phyloP scores from a whole-genome alignment of 2,888 invertebrate species.

The Leptothorax acervorum region DNA sequence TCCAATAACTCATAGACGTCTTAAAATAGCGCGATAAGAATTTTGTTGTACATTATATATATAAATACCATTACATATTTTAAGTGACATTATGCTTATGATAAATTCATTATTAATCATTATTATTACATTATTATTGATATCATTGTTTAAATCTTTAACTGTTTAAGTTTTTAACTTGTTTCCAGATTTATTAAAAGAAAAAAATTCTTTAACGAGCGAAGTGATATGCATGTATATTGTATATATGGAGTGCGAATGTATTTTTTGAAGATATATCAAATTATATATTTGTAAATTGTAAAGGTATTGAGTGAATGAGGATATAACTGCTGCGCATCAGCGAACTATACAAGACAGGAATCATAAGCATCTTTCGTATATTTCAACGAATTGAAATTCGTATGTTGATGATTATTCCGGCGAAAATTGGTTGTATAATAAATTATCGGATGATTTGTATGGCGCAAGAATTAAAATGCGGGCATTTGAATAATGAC shows the following conservation, averaged over 20 bases:
- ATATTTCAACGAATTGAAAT: constrained; percentile 59
- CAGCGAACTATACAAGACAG: constrained; percentile 46
- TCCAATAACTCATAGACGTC: constrained; percentile 68
- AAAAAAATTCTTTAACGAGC: constrained; percentile 65
- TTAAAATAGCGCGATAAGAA: constrained; percentile 64
- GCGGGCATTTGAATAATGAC: constrained; percentile 79
- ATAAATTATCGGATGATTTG: constrained; percentile 67
- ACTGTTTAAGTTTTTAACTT: constrained; percentile 78
- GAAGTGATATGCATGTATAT: constrained; percentile 74
- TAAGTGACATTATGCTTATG: constrained; percentile 56
- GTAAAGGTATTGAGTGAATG: constrained; percentile 78
- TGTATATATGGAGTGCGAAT: constrained; percentile 73
- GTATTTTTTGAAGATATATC: constrained; percentile 83
- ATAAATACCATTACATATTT: constrained; percentile 60
- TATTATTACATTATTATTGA: constrained; percentile 64
- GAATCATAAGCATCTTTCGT: constrained; percentile 62
- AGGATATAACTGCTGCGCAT: not conserved
- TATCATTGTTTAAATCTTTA: constrained; percentile 74
- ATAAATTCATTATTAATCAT: constrained; percentile 61
- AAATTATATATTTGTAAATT: constrained; percentile 85
- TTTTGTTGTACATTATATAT: constrained; percentile 72
- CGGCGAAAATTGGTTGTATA: constrained; percentile 63
- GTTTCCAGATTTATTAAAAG: constrained; percentile 79
- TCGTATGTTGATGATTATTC: constrained; percentile 58
- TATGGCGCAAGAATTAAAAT: constrained; percentile 73